phyloP scores from a whole-genome alignment of 2,113 vertebrate genomes.

The Neolamprologus longior region DNA sequence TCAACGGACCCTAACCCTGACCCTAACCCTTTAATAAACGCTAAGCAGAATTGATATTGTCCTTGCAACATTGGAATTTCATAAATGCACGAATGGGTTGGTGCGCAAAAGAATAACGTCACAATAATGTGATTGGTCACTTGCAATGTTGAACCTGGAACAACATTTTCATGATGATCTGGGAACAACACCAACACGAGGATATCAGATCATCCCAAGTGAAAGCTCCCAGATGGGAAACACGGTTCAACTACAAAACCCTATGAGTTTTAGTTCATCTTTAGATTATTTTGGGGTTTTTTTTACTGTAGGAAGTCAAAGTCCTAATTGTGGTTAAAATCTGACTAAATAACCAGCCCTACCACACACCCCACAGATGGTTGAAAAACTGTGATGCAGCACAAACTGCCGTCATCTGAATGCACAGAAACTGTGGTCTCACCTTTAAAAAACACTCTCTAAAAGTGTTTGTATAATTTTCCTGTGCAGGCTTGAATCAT shows the following conservation, averaged over 20 bases:
- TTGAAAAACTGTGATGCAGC: neutral
- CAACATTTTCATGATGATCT: no score
- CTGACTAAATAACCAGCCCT: neutral
- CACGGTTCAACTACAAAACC: neutral
- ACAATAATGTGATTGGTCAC: no score
- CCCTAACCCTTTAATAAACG: no score
- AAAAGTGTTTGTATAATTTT: neutral
- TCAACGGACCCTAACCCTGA: no score
- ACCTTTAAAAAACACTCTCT: neutral
- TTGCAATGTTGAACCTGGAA: no score
- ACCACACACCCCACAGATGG: neutral
- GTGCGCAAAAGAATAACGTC: no score
- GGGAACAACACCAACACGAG: no score
- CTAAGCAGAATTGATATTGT: no score
- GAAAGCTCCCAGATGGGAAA: neutral
- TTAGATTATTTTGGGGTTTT: rapidly evolving
- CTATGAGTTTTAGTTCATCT: neutral
- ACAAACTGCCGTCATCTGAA: neutral
- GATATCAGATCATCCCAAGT: no score
- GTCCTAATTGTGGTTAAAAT: neutral
- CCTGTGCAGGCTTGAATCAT: neutral
- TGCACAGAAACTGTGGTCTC: neutral
- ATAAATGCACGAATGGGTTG: no score
- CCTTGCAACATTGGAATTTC: no score
- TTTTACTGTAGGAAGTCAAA: neutral